These are phyloP conservation scores for Netta rufina DNA, from an alignment of 2,797 vertebrate species.

Conservation along the genomic window DNA sequence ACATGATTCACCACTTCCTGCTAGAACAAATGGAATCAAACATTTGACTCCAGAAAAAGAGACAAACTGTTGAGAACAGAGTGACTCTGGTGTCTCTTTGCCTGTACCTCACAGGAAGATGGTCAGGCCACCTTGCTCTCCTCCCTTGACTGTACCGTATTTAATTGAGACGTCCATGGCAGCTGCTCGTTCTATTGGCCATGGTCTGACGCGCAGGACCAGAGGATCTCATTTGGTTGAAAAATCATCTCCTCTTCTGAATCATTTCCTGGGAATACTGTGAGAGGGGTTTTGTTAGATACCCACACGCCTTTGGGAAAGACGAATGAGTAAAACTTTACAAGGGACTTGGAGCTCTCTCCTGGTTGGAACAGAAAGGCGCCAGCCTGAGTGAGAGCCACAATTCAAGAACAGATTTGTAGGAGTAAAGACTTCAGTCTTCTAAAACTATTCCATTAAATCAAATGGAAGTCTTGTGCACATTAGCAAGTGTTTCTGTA, in stretches of 20 bases:
- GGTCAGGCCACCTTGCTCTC: constrained; percentile 28
- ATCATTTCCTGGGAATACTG: constrained; percentile 68
- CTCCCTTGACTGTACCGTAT: constrained; percentile 18
- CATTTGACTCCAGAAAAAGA: constrained; percentile 53
- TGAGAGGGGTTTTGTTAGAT: constrained; percentile 45
- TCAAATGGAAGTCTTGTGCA: constrained; percentile 54
- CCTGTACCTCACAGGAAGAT: constrained; percentile 8
- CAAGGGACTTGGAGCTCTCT: constrained; percentile 19
- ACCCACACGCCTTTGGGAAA: not conserved
- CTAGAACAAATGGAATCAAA: constrained; percentile 83
- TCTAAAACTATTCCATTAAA: constrained; percentile 26
- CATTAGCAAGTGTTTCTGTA: constrained; percentile 8
- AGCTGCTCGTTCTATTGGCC: constrained; percentile 72
- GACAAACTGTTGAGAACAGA: constrained; percentile 2
- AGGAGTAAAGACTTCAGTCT: not conserved
- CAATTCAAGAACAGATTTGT: not conserved
- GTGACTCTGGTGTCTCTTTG: constrained; percentile 29
- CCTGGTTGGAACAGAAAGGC: not conserved
- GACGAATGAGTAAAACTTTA: not conserved
- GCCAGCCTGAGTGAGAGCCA: not conserved
- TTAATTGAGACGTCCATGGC: constrained; percentile 44
- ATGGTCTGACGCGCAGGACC: constrained; percentile 58
- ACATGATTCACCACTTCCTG: constrained; percentile 90
- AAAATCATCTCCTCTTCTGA: constrained; percentile 70
- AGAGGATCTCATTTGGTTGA: constrained; percentile 60